Evolutionary conservation across 1,140 invertebrate genomes (phyloP).

Genomic region (Cyphomyrmex costatus): DNA sequence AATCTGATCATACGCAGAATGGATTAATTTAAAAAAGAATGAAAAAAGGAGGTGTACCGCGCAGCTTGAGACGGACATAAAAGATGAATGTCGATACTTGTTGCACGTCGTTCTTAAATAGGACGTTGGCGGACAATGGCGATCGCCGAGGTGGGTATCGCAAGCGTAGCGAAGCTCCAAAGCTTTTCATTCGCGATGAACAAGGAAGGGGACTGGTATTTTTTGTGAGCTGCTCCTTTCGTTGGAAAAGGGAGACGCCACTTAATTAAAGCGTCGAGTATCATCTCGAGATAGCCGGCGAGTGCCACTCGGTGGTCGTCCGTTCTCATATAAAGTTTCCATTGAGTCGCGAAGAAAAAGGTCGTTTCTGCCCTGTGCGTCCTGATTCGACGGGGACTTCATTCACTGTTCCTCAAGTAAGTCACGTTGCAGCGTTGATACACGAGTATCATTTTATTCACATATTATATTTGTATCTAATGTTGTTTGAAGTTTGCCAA

Average conservation of each 20-base stretch:
- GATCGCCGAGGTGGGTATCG: constrained; percentile 44
- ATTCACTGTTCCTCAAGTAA: constrained; percentile 36
- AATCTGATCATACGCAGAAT: neutral
- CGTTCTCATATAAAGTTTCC: constrained; percentile 56
- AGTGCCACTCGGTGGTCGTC: constrained; percentile 68
- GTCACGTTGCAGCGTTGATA: neutral
- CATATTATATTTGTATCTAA: neutral
- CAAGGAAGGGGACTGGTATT: neutral
- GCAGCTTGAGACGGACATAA: constrained; percentile 39
- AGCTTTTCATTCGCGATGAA: constrained; percentile 59
- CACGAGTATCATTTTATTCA: neutral
- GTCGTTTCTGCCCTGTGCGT: constrained; percentile 18
- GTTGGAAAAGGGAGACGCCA: constrained; percentile 64
- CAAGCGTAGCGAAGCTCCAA: constrained; percentile 58
- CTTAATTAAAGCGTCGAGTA: constrained; percentile 75
- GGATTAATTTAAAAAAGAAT: constrained; percentile 23
- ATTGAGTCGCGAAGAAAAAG: constrained; percentile 71
- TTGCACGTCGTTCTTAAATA: constrained; percentile 56
- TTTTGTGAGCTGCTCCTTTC: constrained; percentile 41
- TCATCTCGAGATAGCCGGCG: constrained; percentile 69
- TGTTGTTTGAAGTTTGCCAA: neutral
- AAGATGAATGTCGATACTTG: constrained; percentile 57
- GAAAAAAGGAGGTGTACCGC: neutral
- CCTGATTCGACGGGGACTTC: constrained; percentile 32
- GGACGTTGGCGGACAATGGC: constrained; percentile 48